A percentile compares a stretch with the other conserved stretches of the same genome.
phyloP scores from a whole-genome alignment of 2,888 invertebrate species.

The Pseudococcus longispinus region DNA sequence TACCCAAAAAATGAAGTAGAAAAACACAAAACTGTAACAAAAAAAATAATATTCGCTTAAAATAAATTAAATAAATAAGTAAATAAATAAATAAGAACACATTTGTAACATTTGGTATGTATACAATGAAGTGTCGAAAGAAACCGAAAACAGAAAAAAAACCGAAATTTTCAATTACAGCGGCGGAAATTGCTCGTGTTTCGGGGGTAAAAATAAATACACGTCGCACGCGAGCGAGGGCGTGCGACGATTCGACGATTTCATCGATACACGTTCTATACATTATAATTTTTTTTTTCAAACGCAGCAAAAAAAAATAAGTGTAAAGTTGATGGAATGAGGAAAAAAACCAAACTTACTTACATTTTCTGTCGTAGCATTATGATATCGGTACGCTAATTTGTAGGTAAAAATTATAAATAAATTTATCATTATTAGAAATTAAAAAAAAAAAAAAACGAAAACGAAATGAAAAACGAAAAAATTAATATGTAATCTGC shows the following conservation, averaged over 20 bases:
- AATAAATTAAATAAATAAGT: conserved; percentile 42
- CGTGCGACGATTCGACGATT: background rate
- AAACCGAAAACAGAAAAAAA: background rate
- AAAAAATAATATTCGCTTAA: conserved; percentile 13
- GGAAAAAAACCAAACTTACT: background rate
- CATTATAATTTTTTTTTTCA: background rate
- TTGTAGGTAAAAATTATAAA: background rate
- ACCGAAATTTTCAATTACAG: background rate
- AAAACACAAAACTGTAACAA: conserved; percentile 45
- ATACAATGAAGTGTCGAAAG: background rate
- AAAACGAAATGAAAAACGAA: background rate
- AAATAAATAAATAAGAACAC: conserved; percentile 52
- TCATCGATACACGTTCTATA: background rate
- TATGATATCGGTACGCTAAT: conserved; percentile 27
- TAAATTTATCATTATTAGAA: background rate
- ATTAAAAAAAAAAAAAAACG: background rate
- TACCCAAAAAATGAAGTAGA: conserved; percentile 22
- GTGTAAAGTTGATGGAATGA: conserved; percentile 23
- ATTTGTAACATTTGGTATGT: conserved; percentile 54
- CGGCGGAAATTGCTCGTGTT: background rate
- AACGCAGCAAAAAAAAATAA: background rate
- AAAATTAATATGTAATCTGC: background rate
- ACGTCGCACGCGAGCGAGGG: background rate
- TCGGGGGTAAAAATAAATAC: background rate
- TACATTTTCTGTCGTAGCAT: conserved; percentile 5